These are phyloP conservation scores for Parazoanthus swiftii DNA, from an alignment of 92 coral and sea anemone species.

Conservation along the genomic window DNA sequence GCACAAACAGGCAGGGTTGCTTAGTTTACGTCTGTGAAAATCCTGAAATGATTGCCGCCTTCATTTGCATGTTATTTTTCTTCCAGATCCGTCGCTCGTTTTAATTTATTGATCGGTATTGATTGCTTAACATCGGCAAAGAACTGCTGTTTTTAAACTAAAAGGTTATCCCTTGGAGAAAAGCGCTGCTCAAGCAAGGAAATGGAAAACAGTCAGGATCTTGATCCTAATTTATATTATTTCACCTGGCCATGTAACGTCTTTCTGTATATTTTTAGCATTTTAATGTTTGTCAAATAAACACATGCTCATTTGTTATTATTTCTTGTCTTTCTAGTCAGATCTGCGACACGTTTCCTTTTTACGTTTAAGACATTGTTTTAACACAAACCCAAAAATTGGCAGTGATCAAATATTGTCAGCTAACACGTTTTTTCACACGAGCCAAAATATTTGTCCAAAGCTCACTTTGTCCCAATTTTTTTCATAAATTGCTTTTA, in stretches of 20 bases:
- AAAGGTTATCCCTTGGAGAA: background rate
- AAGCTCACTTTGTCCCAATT: too few species aligned
- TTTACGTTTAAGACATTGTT: background rate
- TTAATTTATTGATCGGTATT: too few species aligned
- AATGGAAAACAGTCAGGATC: background rate
- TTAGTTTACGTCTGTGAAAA: background rate
- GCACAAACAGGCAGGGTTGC: background rate
- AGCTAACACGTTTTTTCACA: background rate
- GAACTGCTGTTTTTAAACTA: background rate
- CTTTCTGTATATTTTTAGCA: slow-evolving; percentile 6
- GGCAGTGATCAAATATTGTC: background rate
- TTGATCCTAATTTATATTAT: background rate
- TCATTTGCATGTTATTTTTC: slow-evolving; percentile 11
- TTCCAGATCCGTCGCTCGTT: background rate
- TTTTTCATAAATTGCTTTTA: too few species aligned
- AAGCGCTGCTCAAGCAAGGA: background rate
- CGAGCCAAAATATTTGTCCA: too few species aligned
- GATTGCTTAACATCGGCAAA: background rate
- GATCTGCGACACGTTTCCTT: background rate
- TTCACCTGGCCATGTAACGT: slow-evolving; percentile 1
- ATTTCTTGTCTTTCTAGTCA: background rate
- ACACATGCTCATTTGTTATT: background rate
- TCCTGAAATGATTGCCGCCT: background rate
- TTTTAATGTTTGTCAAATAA: background rate
- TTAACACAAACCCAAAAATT: background rate